A percentile compares a stretch with the other conserved stretches of the same genome.
Evolutionary conservation across 2,888 invertebrate genomes (phyloP).

Genomic region (Hyposoter didymator): DNA sequence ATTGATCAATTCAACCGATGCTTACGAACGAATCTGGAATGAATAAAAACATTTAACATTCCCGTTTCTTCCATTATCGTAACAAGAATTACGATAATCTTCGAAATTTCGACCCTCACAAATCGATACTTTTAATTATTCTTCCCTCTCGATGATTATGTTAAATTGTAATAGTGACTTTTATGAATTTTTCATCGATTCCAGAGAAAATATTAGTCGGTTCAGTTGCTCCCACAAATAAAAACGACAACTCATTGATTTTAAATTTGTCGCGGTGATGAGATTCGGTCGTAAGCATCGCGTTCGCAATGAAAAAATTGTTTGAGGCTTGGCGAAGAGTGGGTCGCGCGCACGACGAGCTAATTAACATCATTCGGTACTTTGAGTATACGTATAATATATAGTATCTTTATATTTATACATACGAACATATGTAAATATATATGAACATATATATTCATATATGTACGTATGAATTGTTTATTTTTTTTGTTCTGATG

Average conservation of each 20-base stretch:
- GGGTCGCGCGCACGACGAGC: slow-evolving; percentile 70
- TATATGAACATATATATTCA: slow-evolving; percentile 47
- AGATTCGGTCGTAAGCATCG: not conserved
- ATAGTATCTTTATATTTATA: slow-evolving; percentile 63
- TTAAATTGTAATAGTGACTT: not conserved
- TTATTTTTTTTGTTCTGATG: slow-evolving; percentile 70
- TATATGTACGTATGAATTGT: slow-evolving; percentile 52
- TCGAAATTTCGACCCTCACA: not conserved
- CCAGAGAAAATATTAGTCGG: not conserved
- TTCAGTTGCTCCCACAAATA: not conserved
- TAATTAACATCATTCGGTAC: slow-evolving; percentile 70
- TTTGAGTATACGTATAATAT: slow-evolving; percentile 69
- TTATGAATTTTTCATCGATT: not conserved
- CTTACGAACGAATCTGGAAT: slow-evolving; percentile 27
- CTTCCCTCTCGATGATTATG: not conserved
- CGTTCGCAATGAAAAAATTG: not conserved
- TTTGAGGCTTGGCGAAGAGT: slow-evolving; percentile 55
- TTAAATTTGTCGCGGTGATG: not conserved
- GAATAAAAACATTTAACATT: slow-evolving; percentile 4
- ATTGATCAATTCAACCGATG: not conserved
- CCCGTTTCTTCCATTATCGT: slow-evolving; percentile 9
- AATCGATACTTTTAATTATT: not conserved
- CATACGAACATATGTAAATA: slow-evolving; percentile 29
- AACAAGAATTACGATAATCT: not conserved
- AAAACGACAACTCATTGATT: not conserved